phyloP scores from a whole-genome alignment of 2,888 invertebrate genomes.

The Syritta pipiens region DNA sequence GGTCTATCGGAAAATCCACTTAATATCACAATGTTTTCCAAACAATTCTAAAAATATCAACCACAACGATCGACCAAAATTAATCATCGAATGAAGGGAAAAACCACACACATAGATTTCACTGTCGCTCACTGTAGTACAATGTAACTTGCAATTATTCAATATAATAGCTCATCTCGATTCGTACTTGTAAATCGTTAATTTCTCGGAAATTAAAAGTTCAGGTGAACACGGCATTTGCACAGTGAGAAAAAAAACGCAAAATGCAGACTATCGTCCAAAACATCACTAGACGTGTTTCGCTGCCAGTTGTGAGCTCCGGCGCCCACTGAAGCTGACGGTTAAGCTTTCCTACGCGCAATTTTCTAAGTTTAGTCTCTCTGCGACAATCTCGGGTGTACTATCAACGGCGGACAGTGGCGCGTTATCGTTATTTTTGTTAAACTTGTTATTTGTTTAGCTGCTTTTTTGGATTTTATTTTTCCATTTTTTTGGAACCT shows the following conservation, averaged over 20 bases:
- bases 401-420: no score
- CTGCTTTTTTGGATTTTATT: no score
- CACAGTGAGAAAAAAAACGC: no score
- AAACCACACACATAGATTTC: background rate
- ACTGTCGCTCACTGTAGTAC: conserved; percentile 1
- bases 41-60: no score
- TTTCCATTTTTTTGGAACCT: no score
- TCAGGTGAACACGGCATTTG: background rate
- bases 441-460: background rate
- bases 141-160: background rate
- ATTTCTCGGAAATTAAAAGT: background rate
- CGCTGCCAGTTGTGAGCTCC: no score
- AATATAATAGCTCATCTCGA: conserved; percentile 1
- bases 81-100: no score
- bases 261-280: conserved; percentile 22
- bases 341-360: conserved; percentile 37
- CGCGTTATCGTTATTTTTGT: background rate
- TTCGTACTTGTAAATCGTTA: conserved; percentile 23
- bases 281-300: background rate
- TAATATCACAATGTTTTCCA: no score
- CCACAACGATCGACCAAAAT: no score
- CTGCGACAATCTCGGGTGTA: conserved; percentile 23
- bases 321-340: background rate
- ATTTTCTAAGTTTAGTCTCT: conserved; percentile 46
- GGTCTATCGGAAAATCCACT: no score